Evolutionary conservation across 2,888 invertebrate genomes (phyloP).

Genomic region (Odontocolon sp.): DNA sequence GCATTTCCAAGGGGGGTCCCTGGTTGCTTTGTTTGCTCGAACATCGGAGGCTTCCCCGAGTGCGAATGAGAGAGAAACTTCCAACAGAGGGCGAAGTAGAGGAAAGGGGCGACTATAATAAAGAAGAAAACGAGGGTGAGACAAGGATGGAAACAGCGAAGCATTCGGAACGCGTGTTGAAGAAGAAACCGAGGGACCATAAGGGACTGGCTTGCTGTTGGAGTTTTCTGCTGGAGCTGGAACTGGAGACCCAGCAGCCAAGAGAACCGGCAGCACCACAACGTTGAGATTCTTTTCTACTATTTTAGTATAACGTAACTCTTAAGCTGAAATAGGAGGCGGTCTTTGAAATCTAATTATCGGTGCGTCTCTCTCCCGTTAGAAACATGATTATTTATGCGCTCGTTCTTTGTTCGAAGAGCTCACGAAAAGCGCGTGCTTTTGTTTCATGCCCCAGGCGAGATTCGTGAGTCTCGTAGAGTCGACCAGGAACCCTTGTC

Average conservation of each 20-base stretch:
- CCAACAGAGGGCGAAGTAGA: constrained; percentile 25
- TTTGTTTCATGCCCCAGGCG: too few species aligned
- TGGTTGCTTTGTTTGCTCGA: constrained; percentile 69
- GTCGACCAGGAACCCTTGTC: neutral
- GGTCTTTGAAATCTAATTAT: constrained; percentile 75
- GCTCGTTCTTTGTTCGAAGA: constrained; percentile 68
- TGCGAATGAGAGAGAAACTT: constrained; percentile 46
- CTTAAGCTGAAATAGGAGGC: constrained; percentile 69
- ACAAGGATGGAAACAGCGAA: constrained; percentile 48
- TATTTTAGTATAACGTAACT: constrained; percentile 64
- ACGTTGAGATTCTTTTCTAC: constrained; percentile 69
- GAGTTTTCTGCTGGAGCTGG: constrained; percentile 36
- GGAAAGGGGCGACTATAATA: constrained; percentile 33
- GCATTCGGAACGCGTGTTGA: constrained; percentile 37
- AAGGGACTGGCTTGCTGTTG: too few species aligned
- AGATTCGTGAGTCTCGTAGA: neutral
- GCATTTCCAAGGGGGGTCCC: constrained; percentile 67
- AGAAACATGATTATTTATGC: constrained; percentile 73
- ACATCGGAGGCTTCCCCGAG: constrained; percentile 43
- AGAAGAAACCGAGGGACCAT: constrained; percentile 39
- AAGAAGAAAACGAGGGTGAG: constrained; percentile 38
- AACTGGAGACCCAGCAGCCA: constrained; percentile 16
- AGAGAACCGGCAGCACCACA: constrained; percentile 8
- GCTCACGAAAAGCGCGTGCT: constrained; percentile 32
- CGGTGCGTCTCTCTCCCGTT: constrained; percentile 62